phyloP scores from a whole-genome alignment of 2,888 invertebrate genomes.

The Sphaeridia pumilis region DNA sequence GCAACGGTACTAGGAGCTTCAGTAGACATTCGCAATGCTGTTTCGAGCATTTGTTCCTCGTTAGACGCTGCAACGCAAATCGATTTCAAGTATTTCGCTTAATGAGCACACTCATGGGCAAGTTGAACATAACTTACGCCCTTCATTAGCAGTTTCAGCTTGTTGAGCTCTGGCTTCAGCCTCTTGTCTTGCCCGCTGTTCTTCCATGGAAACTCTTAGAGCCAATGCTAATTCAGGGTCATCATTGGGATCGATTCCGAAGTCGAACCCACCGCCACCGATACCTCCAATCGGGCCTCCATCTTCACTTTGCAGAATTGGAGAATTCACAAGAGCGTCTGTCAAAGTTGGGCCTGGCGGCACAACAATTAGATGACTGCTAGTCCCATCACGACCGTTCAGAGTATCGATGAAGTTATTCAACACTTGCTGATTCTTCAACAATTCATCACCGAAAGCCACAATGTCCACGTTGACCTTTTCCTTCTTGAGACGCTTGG shows the following conservation, averaged over 20 bases:
- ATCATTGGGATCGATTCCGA: conserved; percentile 99
- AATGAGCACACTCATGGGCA: background rate
- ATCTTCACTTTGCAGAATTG: conserved; percentile 91
- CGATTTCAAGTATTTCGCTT: too few relatives aligned
- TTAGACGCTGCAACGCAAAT: conserved; percentile 42
- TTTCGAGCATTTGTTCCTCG: conserved; percentile 72
- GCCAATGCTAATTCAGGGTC: conserved; percentile 97
- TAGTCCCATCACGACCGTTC: conserved; percentile 79
- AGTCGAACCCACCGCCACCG: conserved; percentile 73
- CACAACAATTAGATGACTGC: conserved; percentile 93
- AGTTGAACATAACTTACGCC: conserved; percentile 14
- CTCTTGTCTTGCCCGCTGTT: conserved; percentile 84
- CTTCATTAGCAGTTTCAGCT: conserved; percentile 23
- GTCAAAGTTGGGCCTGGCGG: conserved; percentile 90
- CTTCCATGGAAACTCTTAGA: conserved; percentile 87
- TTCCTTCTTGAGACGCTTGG: conserved; percentile 95
- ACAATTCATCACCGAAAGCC: conserved; percentile 87
- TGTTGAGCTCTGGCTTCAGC: conserved; percentile 58
- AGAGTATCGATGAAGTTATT: conserved; percentile 51
- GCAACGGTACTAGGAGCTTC: conserved; percentile 35
- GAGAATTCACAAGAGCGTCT: conserved; percentile 86
- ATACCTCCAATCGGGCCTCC: conserved; percentile 69
- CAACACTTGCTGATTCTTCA: conserved; percentile 37
- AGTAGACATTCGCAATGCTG: conserved; percentile 78
- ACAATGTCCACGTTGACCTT: conserved; percentile 97